These are phyloP conservation scores for Hystrix cristata DNA, from an alignment of 2,113 vertebrate species.

Conservation along the genomic window DNA sequence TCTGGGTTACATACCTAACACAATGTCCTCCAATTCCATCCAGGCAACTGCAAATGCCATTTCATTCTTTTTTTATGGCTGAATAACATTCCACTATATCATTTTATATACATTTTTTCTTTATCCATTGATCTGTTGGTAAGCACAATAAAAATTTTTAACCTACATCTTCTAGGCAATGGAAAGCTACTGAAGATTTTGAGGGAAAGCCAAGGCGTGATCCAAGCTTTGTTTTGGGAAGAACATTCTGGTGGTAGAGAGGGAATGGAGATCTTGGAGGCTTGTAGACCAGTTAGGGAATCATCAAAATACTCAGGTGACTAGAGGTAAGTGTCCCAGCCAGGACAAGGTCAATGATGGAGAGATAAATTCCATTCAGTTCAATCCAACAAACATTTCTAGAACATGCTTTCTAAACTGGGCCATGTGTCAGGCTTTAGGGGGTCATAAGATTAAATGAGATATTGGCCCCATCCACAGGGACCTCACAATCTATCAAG, in stretches of 20 bases:
- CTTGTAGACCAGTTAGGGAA: not conserved
- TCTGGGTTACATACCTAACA: not conserved
- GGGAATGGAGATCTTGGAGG: not conserved
- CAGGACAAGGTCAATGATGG: not conserved
- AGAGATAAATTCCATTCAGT: not conserved
- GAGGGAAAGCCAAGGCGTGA: slow-evolving; percentile 24
- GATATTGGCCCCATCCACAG: slow-evolving; percentile 13
- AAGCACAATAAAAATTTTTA: not conserved
- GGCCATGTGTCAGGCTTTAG: not conserved
- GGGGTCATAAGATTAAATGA: slow-evolving; percentile 20
- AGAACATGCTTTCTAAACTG: slow-evolving; percentile 24
- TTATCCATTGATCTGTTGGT: not conserved
- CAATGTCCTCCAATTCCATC: not conserved
- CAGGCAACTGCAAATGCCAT: not conserved
- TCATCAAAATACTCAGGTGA: slow-evolving; percentile 1
- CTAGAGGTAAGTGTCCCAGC: not conserved
- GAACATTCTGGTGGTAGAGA: not conserved
- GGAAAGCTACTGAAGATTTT: not conserved
- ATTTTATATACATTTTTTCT: not conserved
- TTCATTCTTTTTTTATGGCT: not conserved
- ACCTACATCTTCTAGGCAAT: not conserved
- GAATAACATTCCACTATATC: not conserved
- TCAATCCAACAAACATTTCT: not conserved
- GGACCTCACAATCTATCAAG: not conserved
- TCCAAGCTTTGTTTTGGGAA: slow-evolving; percentile 48